A percentile compares a stretch with the other conserved stretches of the same genome.
phyloP scores from a whole-genome alignment of 2,797 vertebrate species.

The Xenopus petersii region DNA sequence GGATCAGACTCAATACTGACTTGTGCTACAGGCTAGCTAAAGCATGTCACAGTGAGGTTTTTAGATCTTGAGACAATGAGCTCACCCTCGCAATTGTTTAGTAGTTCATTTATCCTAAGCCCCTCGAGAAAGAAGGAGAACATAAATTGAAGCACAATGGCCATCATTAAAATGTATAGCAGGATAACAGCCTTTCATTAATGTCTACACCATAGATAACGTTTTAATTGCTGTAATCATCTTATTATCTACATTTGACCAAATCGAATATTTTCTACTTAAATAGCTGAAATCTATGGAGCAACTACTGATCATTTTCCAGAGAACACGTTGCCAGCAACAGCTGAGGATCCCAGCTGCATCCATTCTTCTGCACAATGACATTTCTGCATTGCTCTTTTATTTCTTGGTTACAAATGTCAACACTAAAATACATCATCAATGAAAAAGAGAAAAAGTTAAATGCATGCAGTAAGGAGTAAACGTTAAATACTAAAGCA shows the following conservation, averaged over 20 bases:
- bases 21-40: too few species aligned
- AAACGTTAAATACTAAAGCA: too few species aligned
- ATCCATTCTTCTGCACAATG: slow-evolving; percentile 13
- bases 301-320: slow-evolving; percentile 18
- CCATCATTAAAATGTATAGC: neutral
- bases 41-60: too few species aligned
- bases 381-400: neutral
- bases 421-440: slow-evolving; percentile 43
- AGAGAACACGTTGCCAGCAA: slow-evolving; percentile 21
- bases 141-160: too few species aligned
- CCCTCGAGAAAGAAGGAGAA: too few species aligned
- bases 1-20: too few species aligned
- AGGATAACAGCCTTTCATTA: slow-evolving; percentile 7
- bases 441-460: slow-evolving; percentile 3
- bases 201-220: slow-evolving; percentile 2
- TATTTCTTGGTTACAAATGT: slow-evolving; percentile 36
- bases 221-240: slow-evolving; percentile 28
- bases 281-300: neutral
- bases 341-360: slow-evolving; percentile 41
- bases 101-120: neutral
- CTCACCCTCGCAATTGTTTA: too few species aligned
- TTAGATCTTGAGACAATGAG: too few species aligned
- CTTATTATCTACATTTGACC: slow-evolving; percentile 27
- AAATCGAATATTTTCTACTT: slow-evolving; percentile 18
- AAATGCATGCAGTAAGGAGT: too few species aligned